Percentiles rank a stretch among this genome's conserved stretches.
These are phyloP conservation scores for Cheilosia soror DNA, from an alignment of 2,888 invertebrate genomes.

Conservation along the genomic window DNA sequence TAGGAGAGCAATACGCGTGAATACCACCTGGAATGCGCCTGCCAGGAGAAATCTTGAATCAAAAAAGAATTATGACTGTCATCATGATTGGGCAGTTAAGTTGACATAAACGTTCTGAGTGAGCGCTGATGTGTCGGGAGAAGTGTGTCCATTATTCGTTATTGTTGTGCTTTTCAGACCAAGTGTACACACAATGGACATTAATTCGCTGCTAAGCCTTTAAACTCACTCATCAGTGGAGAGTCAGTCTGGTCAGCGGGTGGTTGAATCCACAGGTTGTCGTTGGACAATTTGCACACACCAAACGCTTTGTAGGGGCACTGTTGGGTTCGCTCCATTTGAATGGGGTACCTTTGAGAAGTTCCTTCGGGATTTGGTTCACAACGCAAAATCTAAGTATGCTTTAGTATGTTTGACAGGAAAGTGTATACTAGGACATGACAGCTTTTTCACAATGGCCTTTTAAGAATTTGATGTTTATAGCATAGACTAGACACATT, in stretches of 20 bases:
- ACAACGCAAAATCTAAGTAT: slow-evolving; percentile 34
- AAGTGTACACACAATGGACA: slow-evolving; percentile 45
- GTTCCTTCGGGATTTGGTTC: slow-evolving; percentile 41
- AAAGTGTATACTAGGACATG: neutral
- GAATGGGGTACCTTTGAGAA: slow-evolving; percentile 30
- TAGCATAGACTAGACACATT: too few relatives aligned
- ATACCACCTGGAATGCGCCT: slow-evolving; percentile 64
- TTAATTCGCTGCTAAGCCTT: slow-evolving; percentile 48
- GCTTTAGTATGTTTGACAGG: slow-evolving; percentile 43
- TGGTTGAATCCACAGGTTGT: slow-evolving; percentile 68
- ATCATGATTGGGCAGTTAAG: slow-evolving; percentile 69
- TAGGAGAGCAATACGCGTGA: slow-evolving; percentile 46
- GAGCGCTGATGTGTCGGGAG: slow-evolving; percentile 65
- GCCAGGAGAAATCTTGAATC: slow-evolving; percentile 50
- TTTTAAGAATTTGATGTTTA: too few relatives aligned
- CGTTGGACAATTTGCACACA: slow-evolving; percentile 63
- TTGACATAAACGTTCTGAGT: slow-evolving; percentile 66
- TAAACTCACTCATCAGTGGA: slow-evolving; percentile 63
- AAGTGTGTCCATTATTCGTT: slow-evolving; percentile 64
- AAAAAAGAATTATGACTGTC: slow-evolving; percentile 71
- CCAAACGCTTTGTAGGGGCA: slow-evolving; percentile 39
- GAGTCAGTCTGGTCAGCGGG: slow-evolving; percentile 57
- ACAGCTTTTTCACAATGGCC: too few relatives aligned
- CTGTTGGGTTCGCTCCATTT: neutral
- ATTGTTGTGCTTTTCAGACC: neutral